Evolutionary conservation across 2,113 vertebrate species (phyloP), one percentile per base, ranked within the genome.

Genomic region (Nycticorax nycticorax): DNA sequence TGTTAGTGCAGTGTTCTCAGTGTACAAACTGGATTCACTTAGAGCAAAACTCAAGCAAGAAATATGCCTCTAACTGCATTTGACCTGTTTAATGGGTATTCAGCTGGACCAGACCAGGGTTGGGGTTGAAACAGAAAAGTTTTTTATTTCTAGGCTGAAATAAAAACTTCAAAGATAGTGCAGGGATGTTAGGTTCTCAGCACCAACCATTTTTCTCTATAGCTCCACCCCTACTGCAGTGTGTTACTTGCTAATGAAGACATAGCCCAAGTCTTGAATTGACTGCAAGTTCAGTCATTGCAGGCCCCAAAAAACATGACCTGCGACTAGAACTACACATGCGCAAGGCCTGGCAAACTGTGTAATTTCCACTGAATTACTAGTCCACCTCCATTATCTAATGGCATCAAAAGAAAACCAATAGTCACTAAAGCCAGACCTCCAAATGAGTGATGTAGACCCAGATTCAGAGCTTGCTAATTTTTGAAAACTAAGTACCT

Each of bases 281-380:
- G 50, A 32, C 60, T 59, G 52, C 30, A 88, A 3, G 3, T 64
- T 43, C 17, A 37, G 52, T 83, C n/a, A 50, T 3, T 53, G 35
- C 37, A 80, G 53, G 48, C 50, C 48, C 22, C 23, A 22, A n/a
- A 76, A 64, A 55, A 3, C 27, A 13, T 27, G 20, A n/a, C 30
- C 48, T 1, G 0, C 12, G 17, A 52, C 11, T 50, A n/a, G 57
- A 89, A 35, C 47, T 15, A 9, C 1, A 0, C 14, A 13, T 11
- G 8, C 6, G 23, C 21, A 57, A 33, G 64, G n/a, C 50, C 73
- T 80, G 39, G n/a, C 69, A 35, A 4, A 14, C 10, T 41, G 9
- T 71, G 22, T 37, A 41, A 59, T 22, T 84, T 23, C 33, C 15
- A 43, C 33, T 23, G 45, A 73, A 55, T 50, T 78, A 41, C 28